Evolutionary conservation across 2,888 invertebrate genomes (phyloP).

Genomic region (Eledona agricola): DNA sequence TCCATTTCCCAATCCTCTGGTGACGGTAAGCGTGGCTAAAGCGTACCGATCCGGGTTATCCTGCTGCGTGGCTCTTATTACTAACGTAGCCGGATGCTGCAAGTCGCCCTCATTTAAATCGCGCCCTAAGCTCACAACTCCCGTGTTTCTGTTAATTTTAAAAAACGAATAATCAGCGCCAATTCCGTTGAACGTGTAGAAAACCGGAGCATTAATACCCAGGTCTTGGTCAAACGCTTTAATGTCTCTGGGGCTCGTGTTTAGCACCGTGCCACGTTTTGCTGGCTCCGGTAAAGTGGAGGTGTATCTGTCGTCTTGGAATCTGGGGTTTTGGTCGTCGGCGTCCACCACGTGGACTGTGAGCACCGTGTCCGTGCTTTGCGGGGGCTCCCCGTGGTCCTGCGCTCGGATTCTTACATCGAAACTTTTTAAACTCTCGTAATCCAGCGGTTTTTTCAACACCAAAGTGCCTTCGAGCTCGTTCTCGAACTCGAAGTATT

Average conservation of each 20-base stretch:
- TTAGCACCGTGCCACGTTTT: constrained; percentile 70
- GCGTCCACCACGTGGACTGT: constrained; percentile 85
- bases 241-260: constrained; percentile 76
- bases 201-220: constrained; percentile 79
- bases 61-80: constrained; percentile 76
- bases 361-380: constrained; percentile 77
- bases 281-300: constrained; percentile 73
- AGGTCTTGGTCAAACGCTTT: constrained; percentile 83
- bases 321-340: constrained; percentile 90
- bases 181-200: constrained; percentile 73
- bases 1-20: constrained; percentile 58
- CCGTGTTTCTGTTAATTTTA: constrained; percentile 71
- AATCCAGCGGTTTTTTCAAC: constrained; percentile 82
- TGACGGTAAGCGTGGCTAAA: constrained; percentile 80
- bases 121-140: constrained; percentile 68
- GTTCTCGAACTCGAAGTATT: constrained; percentile 84
- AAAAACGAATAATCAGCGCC: constrained; percentile 72
- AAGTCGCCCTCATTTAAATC: constrained; percentile 72
- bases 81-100: constrained; percentile 77
- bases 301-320: constrained; percentile 73
- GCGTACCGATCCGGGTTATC: constrained; percentile 88
- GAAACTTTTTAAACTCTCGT: constrained; percentile 80
- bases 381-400: constrained; percentile 85
- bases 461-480: constrained; percentile 86
- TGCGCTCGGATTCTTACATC: constrained; percentile 77